These are phyloP conservation scores for Phrynosoma platyrhinos DNA, from an alignment of 2,113 vertebrate species.

Conservation along the genomic window DNA sequence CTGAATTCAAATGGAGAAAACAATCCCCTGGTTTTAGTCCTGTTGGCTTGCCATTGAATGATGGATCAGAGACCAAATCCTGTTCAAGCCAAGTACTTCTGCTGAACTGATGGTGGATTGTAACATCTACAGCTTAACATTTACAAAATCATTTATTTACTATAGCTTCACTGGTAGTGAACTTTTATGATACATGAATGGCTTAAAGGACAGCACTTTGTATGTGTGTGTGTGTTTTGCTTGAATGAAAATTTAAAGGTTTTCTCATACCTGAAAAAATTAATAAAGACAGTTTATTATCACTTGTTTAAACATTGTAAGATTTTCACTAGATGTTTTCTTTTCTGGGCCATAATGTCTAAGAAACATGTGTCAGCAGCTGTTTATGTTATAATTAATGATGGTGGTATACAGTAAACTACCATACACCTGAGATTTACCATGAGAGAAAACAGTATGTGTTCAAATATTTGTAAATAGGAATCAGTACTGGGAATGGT, in stretches of 20 bases:
- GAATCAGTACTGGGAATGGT: conserved; percentile 51
- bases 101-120: not conserved
- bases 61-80: not conserved
- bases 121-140: not conserved
- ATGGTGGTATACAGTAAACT: conserved; percentile 59
- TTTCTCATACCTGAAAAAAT: conserved; percentile 53
- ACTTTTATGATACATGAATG: conserved; percentile 38
- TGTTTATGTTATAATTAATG: conserved; percentile 70
- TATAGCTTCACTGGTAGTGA: conserved; percentile 20
- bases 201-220: conserved; percentile 5
- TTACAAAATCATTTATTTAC: conserved; percentile 17
- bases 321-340: conserved; percentile 62
- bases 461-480: conserved; percentile 61
- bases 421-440: conserved; percentile 55
- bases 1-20: not conserved
- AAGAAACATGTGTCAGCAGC: conserved; percentile 50
- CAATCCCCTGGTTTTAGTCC: not conserved
- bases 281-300: conserved; percentile 50
- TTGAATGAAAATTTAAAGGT: conserved; percentile 37
- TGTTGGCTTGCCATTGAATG: not conserved
- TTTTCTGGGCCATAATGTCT: conserved; percentile 47
- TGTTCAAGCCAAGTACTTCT: not conserved
- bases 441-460: conserved; percentile 44
- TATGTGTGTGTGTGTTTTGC: not conserved
- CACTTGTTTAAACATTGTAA: conserved; percentile 43